Conservation (phyloP, 2,797 vertebrate species). For the Channallabes apus region DNA sequence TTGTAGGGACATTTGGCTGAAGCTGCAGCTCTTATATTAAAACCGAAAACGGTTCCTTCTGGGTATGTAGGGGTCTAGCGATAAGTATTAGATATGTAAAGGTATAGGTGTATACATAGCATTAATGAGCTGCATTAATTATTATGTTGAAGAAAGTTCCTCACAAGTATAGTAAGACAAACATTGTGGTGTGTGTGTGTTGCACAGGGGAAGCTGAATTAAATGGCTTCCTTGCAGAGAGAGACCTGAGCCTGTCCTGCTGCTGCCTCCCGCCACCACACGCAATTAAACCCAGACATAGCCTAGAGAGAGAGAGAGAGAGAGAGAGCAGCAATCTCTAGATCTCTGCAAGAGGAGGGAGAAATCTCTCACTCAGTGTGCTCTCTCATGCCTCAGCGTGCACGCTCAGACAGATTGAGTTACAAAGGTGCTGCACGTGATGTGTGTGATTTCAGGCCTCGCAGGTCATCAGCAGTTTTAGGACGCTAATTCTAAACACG, state of each 20-base stretch:
- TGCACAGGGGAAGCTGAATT: conserved; percentile 52
- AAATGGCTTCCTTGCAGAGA: conserved; percentile 59
- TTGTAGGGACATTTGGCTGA: conserved; percentile 13
- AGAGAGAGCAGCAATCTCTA: conserved; percentile 48
- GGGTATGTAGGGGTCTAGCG: not conserved
- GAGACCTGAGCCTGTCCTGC: conserved; percentile 59
- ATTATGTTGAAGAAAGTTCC: not conserved
- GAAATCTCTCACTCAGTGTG: conserved; percentile 53
- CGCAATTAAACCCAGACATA: conserved; percentile 60
- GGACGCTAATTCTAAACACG: conserved; percentile 54
- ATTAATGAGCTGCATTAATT: not conserved
- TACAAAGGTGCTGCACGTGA: conserved; percentile 49
- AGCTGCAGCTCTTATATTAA: not conserved
- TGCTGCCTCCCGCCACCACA: conserved; percentile 56
- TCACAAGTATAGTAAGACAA: conserved; percentile 11
- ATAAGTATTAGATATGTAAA: not conserved
- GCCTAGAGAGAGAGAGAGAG: conserved; percentile 49
- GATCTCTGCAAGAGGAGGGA: conserved; percentile 50
- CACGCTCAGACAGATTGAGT: conserved; percentile 53
- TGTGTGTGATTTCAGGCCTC: conserved; percentile 38
- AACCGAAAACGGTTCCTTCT: not conserved
- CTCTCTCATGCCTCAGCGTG: conserved; percentile 47
- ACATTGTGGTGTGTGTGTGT: conserved; percentile 39
- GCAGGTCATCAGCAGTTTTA: conserved; percentile 39
- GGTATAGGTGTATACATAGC: not conserved